These are phyloP conservation scores for Drosophila prostipennis DNA, from an alignment of 2,888 invertebrate species.

Conservation along the genomic window DNA sequence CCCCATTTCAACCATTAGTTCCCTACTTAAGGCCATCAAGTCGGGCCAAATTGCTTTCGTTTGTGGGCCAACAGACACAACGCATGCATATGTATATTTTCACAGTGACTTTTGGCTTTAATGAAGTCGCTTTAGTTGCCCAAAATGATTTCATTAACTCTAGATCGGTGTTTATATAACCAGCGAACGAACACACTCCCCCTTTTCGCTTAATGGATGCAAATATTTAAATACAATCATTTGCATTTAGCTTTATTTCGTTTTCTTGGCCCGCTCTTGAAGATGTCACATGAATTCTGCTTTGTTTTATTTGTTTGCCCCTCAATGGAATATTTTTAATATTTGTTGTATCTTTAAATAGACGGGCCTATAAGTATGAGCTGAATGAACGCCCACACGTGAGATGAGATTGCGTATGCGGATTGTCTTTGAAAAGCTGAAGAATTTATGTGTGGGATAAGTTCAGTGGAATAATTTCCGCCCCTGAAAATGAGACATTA, in stretches of 20 bases:
- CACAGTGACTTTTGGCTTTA: slow-evolving; percentile 27
- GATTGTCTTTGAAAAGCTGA: slow-evolving; percentile 31
- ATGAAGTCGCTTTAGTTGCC: slow-evolving; percentile 35
- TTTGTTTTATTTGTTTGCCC: slow-evolving; percentile 26
- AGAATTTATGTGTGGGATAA: slow-evolving; percentile 37
- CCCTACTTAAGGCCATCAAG: slow-evolving; percentile 26
- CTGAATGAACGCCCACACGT: slow-evolving; percentile 56
- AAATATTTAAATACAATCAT: slow-evolving; percentile 37
- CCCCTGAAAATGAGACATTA: slow-evolving; percentile 22
- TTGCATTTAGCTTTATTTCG: slow-evolving; percentile 34
- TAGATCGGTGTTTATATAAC: slow-evolving; percentile 26
- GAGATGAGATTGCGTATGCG: slow-evolving; percentile 19
- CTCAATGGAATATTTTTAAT: slow-evolving; percentile 46
- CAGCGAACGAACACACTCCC: slow-evolving; percentile 25
- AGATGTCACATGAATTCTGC: slow-evolving; percentile 25
- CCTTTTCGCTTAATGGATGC: slow-evolving; percentile 37
- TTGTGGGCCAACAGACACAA: slow-evolving; percentile 37
- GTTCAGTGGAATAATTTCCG: slow-evolving; percentile 28
- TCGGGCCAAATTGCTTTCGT: slow-evolving; percentile 36
- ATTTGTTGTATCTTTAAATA: slow-evolving; percentile 51
- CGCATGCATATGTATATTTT: slow-evolving; percentile 10
- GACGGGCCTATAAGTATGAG: slow-evolving; percentile 17
- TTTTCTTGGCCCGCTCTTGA: slow-evolving; percentile 17
- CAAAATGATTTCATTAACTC: slow-evolving; percentile 28
- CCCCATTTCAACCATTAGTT: not conserved